Base-by-base conservation (phyloP, 2,888 invertebrate species). In the Stratiomys singularior region DNA sequence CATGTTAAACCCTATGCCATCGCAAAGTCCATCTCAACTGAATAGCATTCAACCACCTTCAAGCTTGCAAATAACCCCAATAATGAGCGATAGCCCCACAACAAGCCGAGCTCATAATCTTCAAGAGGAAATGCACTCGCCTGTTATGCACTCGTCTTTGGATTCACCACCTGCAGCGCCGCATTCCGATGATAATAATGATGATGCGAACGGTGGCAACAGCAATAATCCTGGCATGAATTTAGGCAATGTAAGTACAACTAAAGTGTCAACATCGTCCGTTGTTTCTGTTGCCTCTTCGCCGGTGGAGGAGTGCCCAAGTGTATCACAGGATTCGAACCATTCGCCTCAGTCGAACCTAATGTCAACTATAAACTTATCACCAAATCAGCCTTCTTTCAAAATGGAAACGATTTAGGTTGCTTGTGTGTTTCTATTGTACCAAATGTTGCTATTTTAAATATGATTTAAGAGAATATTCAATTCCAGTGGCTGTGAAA, bases 391-490 rank as follows among this genome's bases (percentile, higher is more conserved):
- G 56, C 85, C 85, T 78, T 84, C 83, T 80, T 87, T 87, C 77
- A 87, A 87, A 83, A 87, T 87, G 79, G 87, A 87, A 81, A 84
- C 86, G 79, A 86, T 87, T 81, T 87, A 86, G 84, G 80, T 79
- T 44, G n/a, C 23, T 58, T 60, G 18, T 28, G 5, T 64, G 15
- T 23, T 11, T 44, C 23, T 23, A 37, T 37, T 37, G 3, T 3
- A 60, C 27, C 30, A 72, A 63, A 63, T 76, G 23, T 46, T 13
- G 63, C 46, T 46, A 63, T n/a, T 46, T 37, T 74, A 52, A 46
- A 56, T 58, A 28, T 18, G 37, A 23, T 58, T 27, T 52, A 28
- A n/a, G n/a, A 4, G 47, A 23, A 27, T 52, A 23, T 71, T 71
- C 11, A n/a, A 18, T 27, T 71, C n/a, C 7, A 47, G 23, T 37